Conservation (phyloP, 1,140 invertebrate genomes). For the Brachionus calyciflorus region DNA sequence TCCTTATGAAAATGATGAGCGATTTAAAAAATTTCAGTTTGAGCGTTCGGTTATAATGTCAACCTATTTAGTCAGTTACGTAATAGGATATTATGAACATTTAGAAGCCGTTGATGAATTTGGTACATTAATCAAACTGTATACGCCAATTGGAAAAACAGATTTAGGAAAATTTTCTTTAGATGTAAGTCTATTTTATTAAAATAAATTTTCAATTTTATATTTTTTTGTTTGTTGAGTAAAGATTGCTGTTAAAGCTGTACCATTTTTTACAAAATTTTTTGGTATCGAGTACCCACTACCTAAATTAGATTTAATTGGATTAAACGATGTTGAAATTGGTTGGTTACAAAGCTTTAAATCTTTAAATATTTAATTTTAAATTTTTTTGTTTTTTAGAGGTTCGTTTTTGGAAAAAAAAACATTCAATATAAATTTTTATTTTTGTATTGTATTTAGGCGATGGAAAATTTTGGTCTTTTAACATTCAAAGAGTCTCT, state of each 20-base stretch:
- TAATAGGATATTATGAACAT: conserved; percentile 90
- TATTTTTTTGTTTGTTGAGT: background rate
- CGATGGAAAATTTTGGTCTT: conserved; percentile 61
- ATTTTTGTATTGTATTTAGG: conserved; percentile 52
- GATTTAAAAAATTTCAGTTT: conserved; percentile 67
- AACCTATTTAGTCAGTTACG: conserved; percentile 85
- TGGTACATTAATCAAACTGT: conserved; percentile 81
- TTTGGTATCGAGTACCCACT: conserved; percentile 90
- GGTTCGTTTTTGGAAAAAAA: background rate
- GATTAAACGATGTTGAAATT: conserved; percentile 75
- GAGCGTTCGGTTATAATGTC: conserved; percentile 89
- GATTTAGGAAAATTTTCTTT: conserved; percentile 88
- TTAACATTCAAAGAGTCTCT: conserved; percentile 57
- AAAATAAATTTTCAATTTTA: background rate
- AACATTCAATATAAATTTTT: background rate
- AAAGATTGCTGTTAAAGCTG: conserved; percentile 64
- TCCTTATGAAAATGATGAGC: background rate
- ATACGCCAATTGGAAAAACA: conserved; percentile 83
- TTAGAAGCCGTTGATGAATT: conserved; percentile 68
- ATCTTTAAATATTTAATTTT: background rate
- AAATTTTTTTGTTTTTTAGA: background rate
- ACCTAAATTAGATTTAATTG: conserved; percentile 91
- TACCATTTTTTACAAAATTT: conserved; percentile 89
- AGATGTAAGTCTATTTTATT: conserved; percentile 67
- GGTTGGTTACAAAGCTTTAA: conserved; percentile 51